These are phyloP conservation scores for Branchellion lobata DNA, from an alignment of 2,888 invertebrate genomes.

Conservation along the genomic window DNA sequence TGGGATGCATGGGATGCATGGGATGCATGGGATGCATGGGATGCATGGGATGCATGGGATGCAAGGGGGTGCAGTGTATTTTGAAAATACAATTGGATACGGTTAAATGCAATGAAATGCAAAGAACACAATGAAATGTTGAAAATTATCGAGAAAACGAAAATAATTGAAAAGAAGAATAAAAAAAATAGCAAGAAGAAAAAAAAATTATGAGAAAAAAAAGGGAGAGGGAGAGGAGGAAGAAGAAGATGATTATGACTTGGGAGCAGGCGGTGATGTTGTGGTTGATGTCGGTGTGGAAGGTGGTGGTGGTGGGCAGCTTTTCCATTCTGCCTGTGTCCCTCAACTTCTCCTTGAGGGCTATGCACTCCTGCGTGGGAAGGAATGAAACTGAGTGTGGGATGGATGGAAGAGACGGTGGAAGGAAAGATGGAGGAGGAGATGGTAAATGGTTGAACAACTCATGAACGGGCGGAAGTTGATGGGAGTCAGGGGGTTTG, in stretches of 20 bases:
- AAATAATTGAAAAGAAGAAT: conserved; percentile 10
- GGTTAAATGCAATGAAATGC: too few relatives aligned
- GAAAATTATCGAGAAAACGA: conserved; percentile 36
- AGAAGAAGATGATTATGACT: conserved; percentile 23
- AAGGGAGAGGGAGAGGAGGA: conserved; percentile 42
- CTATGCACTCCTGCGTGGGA: neutral
- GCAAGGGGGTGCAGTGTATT: too few relatives aligned
- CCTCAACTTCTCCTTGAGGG: neutral
- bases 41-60: too few relatives aligned
- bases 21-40: too few relatives aligned
- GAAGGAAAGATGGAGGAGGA: neutral
- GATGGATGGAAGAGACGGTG: neutral
- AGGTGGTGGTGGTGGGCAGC: neutral
- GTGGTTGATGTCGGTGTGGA: conserved; percentile 5
- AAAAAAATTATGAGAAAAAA: conserved; percentile 43
- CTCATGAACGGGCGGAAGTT: neutral
- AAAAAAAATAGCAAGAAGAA: too few relatives aligned
- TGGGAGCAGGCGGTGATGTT: conserved; percentile 27
- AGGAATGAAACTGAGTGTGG: too few relatives aligned
- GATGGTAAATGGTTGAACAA: neutral
- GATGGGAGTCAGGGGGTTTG: too few relatives aligned
- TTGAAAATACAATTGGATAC: too few relatives aligned
- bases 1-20: too few relatives aligned
- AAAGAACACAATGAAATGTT: conserved; percentile 45
- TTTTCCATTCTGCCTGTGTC: neutral